Evolutionary conservation across 1,140 invertebrate species (phyloP).

Genomic region (Atta texana): DNA sequence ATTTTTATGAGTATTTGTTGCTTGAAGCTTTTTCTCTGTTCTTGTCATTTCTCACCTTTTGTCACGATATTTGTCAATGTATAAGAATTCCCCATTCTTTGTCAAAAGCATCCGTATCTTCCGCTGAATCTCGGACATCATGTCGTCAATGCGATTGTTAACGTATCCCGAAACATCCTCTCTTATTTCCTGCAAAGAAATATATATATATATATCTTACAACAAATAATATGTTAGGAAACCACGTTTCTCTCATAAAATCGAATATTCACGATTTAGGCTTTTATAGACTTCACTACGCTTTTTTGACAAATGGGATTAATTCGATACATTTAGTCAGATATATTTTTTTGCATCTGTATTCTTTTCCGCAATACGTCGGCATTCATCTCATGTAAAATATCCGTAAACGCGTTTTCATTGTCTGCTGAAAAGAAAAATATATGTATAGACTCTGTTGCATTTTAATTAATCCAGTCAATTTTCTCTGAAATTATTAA

Average conservation of each 20-base stretch:
- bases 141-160: conserved; percentile 63
- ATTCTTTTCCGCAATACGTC: conserved; percentile 53
- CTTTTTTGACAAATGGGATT: neutral
- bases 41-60: conserved; percentile 62
- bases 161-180: conserved; percentile 69
- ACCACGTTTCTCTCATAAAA: neutral
- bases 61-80: conserved; percentile 68
- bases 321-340: neutral
- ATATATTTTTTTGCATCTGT: conserved; percentile 54
- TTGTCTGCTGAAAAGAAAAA: conserved; percentile 15
- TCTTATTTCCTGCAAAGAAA: conserved; percentile 70
- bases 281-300: neutral
- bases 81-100: neutral
- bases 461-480: no score
- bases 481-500: no score
- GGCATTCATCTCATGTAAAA: conserved; percentile 17
- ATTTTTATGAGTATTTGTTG: no score
- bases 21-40: no score
- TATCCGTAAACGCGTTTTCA: neutral
- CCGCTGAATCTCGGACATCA: conserved; percentile 73
- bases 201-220: neutral
- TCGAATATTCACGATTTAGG: neutral
- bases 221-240: neutral
- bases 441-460: neutral
- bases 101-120: conserved; percentile 35